Conservation (phyloP, 2,113 vertebrate species). For the Oostethus manadensis region DNA sequence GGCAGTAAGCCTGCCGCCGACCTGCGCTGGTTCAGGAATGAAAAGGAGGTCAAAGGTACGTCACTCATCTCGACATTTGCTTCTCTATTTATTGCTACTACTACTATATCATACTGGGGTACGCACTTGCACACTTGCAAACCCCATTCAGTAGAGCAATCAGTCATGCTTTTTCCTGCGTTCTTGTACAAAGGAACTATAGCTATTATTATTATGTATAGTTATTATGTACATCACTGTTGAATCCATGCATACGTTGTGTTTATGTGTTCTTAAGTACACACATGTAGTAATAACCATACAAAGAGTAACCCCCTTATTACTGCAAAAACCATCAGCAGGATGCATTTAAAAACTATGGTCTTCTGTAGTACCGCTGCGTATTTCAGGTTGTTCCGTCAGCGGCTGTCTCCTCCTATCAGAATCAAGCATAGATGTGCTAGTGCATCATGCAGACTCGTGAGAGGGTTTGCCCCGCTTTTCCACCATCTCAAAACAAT, state of each 20-base stretch:
- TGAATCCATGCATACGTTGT: no score
- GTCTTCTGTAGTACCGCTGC: background rate
- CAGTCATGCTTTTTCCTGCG: no score
- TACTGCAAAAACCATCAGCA: no score
- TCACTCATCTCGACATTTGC: background rate
- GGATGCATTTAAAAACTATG: background rate
- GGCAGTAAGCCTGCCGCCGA: slow-evolving; percentile 97
- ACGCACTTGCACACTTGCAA: no score
- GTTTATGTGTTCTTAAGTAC: no score
- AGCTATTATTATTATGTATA: no score
- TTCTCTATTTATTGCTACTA: background rate
- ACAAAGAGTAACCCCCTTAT: no score
- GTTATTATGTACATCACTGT: no score
- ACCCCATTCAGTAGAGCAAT: no score
- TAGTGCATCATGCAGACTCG: background rate
- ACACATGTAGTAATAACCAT: no score
- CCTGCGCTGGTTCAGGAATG: slow-evolving; percentile 96
- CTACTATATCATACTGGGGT: no score
- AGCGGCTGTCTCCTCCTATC: background rate
- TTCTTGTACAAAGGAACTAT: no score
- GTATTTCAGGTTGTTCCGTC: background rate
- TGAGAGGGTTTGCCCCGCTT: background rate
- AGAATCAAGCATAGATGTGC: background rate
- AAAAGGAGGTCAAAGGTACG: slow-evolving; percentile 95
- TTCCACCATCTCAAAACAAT: slow-evolving; percentile 2